Conservation (phyloP, 2,888 invertebrate genomes). For the Maniola hyperantus region DNA sequence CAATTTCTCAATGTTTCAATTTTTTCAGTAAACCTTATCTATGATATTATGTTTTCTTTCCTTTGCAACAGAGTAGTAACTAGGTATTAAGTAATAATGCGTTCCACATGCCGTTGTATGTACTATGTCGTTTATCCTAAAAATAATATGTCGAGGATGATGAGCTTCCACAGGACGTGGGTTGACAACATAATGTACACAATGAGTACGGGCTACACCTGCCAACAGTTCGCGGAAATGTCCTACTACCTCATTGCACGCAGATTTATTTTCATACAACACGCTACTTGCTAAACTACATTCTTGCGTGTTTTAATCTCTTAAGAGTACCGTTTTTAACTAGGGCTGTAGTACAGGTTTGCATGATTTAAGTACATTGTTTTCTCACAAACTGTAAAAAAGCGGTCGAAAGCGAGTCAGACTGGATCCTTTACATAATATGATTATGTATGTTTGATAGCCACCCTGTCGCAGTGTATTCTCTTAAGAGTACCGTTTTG, state of each 20-base stretch:
- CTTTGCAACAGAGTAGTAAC: not conserved
- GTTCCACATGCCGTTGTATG: not conserved
- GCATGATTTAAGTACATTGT: not conserved
- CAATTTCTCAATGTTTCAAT: too few relatives aligned
- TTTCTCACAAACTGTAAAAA: too few relatives aligned
- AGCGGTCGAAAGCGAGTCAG: too few relatives aligned
- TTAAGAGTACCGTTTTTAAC: conserved; percentile 10
- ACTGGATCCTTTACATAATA: too few relatives aligned
- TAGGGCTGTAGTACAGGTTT: not conserved
- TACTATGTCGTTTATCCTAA: not conserved
- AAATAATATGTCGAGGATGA: conserved; percentile 3
- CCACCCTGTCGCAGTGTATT: too few relatives aligned
- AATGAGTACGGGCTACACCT: conserved; percentile 26
- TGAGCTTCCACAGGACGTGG: not conserved
- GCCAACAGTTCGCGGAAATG: conserved; percentile 26
- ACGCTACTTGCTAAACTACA: conserved; percentile 17
- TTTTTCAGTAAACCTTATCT: too few relatives aligned
- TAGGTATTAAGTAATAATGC: not conserved
- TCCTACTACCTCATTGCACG: conserved; percentile 27
- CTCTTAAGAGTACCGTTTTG: too few relatives aligned
- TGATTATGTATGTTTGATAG: too few relatives aligned
- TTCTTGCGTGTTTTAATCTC: conserved; percentile 16
- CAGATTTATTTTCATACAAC: conserved; percentile 33
- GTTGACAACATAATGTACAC: conserved; percentile 21
- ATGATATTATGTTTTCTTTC: too few relatives aligned